phyloP scores from a whole-genome alignment of 2,113 vertebrate genomes.

The Micronisus gabar region DNA sequence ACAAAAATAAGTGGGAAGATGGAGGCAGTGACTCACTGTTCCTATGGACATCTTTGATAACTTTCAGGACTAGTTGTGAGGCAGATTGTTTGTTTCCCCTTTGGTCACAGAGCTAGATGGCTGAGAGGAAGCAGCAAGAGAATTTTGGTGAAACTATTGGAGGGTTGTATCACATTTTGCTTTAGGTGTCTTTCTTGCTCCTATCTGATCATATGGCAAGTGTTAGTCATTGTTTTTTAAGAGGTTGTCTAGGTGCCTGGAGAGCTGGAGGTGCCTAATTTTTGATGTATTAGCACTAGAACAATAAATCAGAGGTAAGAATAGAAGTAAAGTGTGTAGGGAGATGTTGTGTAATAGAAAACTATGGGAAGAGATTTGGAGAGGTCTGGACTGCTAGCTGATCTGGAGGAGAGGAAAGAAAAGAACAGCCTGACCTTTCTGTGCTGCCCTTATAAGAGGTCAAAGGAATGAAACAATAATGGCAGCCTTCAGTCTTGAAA shows the following conservation, averaged over 20 bases:
- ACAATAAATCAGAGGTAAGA: neutral
- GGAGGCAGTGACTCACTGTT: neutral
- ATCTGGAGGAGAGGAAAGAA: neutral
- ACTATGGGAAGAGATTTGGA: neutral
- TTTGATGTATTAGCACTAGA: neutral
- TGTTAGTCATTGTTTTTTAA: neutral
- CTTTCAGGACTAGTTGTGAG: neutral
- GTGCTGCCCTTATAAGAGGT: slow-evolving; percentile 33
- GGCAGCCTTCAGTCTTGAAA: slow-evolving; percentile 26
- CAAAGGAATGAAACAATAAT: slow-evolving; percentile 46
- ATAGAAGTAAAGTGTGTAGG: neutral
- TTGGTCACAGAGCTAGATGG: neutral
- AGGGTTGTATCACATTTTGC: neutral
- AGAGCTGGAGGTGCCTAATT: neutral
- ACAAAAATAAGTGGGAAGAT: neutral
- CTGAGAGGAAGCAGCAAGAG: neutral
- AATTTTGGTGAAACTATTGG: neutral
- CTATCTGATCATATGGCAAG: neutral
- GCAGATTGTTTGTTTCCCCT: neutral
- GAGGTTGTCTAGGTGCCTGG: neutral
- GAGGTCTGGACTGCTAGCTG: neutral
- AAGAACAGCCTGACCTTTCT: slow-evolving; percentile 51
- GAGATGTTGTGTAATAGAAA: neutral
- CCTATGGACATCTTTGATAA: neutral
- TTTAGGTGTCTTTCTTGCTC: neutral